Conservation (phyloP, 2,888 invertebrate genomes). For the Chironomus tentans region DNA sequence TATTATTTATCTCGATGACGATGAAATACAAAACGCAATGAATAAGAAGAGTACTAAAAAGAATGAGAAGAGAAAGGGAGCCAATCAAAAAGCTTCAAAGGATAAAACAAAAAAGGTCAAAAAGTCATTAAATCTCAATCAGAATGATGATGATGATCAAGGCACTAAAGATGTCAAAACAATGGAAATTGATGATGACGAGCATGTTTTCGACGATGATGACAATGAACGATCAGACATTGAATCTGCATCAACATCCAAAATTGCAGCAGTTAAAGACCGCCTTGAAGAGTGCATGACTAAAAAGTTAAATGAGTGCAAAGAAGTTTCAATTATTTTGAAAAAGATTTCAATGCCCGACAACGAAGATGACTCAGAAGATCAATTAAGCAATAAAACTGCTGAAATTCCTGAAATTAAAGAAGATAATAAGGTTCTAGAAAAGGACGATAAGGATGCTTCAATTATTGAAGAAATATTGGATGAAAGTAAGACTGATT, state of each 20-base stretch:
- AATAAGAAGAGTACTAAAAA: constrained; percentile 11
- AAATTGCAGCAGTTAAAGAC: no score
- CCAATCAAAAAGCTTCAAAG: background rate
- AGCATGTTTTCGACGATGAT: background rate
- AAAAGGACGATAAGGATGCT: no score
- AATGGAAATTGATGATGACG: background rate
- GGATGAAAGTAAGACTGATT: no score
- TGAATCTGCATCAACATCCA: background rate
- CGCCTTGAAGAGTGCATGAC: no score
- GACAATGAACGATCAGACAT: background rate
- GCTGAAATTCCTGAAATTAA: no score
- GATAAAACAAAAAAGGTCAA: background rate
- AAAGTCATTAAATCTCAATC: background rate
- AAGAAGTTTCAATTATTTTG: no score
- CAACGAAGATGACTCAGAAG: background rate
- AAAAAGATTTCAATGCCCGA: background rate
- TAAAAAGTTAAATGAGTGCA: no score
- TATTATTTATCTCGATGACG: constrained; percentile 4
- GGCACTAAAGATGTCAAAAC: background rate
- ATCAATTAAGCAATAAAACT: no score
- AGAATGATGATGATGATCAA: background rate
- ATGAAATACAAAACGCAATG: background rate
- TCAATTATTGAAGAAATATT: no score
- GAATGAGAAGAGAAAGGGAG: background rate
- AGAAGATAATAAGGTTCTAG: no score